These are phyloP conservation scores for Malurus splendens DNA, from an alignment of 2,797 vertebrate species.

Conservation along the genomic window DNA sequence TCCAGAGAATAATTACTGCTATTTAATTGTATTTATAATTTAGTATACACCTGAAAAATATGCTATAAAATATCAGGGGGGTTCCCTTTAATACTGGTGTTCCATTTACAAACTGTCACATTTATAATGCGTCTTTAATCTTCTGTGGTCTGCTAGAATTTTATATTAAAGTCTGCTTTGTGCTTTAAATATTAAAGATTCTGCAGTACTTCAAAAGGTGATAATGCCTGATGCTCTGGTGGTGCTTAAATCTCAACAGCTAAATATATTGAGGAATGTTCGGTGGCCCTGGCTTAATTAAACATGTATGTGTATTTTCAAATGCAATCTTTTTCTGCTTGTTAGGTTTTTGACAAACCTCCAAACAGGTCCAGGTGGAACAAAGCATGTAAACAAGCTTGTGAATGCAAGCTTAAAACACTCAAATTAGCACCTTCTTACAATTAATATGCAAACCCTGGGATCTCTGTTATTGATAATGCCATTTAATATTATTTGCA, in stretches of 20 bases:
- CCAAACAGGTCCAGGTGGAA: conserved; percentile 97
- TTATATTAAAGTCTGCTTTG: conserved; percentile 81
- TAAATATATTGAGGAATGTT: conserved; percentile 78
- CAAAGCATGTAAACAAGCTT: conserved; percentile 91
- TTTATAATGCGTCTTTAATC: conserved; percentile 81
- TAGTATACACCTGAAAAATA: conserved; percentile 77
- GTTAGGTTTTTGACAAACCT: conserved; percentile 92
- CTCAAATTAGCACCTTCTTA: conserved; percentile 92
- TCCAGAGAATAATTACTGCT: conserved; percentile 76
- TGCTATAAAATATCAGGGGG: conserved; percentile 73
- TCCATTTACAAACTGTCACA: conserved; percentile 83
- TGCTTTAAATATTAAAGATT: conserved; percentile 94
- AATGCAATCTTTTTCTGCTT: conserved; percentile 89
- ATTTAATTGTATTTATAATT: conserved; percentile 83
- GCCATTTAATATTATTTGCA: conserved; percentile 68
- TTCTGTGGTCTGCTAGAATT: conserved; percentile 78
- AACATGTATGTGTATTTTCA: conserved; percentile 94
- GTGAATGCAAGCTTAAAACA: conserved; percentile 89
- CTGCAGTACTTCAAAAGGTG: conserved; percentile 89
- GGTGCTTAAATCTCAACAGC: conserved; percentile 82
- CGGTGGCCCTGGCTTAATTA: conserved; percentile 88
- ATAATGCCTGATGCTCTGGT: conserved; percentile 85
- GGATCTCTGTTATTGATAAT: conserved; percentile 74
- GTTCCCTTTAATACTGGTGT: conserved; percentile 74
- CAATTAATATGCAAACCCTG: conserved; percentile 85